phyloP scores from a whole-genome alignment of 2,113 vertebrate genomes.

The Apeltes quadracus region DNA sequence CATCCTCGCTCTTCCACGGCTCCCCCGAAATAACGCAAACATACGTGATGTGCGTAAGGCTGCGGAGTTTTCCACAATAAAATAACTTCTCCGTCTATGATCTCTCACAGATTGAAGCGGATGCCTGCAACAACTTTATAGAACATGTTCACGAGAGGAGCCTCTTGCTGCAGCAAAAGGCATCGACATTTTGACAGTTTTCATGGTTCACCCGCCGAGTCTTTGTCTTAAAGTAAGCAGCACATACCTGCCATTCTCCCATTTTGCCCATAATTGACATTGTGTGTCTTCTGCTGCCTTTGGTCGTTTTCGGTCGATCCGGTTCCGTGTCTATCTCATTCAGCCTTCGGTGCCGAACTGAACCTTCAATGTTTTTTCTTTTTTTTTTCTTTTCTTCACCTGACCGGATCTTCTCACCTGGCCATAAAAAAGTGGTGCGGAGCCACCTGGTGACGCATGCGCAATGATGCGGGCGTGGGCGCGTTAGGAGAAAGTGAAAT shows the following conservation, averaged over 20 bases:
- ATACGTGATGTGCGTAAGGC: background rate
- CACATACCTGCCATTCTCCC: constrained; percentile 96
- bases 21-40: background rate
- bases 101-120: constrained; percentile 17
- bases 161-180: constrained; percentile 40
- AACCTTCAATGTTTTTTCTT: constrained; percentile 85
- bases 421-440: constrained; percentile 87
- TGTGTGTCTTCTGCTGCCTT: constrained; percentile 71
- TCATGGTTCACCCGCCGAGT: constrained; percentile 35
- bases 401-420: constrained; percentile 93
- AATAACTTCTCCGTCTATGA: constrained; percentile 4
- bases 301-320: constrained; percentile 74
- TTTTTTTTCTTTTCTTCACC: constrained; percentile 81
- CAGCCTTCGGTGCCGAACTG: constrained; percentile 83
- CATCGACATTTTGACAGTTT: constrained; percentile 66
- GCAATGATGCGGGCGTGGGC: constrained; percentile 83
- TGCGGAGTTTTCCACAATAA: constrained; percentile 1
- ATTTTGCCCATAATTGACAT: constrained; percentile 97
- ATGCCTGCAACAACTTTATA: background rate
- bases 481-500: constrained; percentile 46
- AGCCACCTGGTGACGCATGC: constrained; percentile 92
- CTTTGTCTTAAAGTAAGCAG: constrained; percentile 68
- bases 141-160: constrained; percentile 6
- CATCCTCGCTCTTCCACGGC: background rate
- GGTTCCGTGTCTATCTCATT: constrained; percentile 81